Conservation (phyloP, 2,797 vertebrate species). For the Sorex maritimensis region DNA sequence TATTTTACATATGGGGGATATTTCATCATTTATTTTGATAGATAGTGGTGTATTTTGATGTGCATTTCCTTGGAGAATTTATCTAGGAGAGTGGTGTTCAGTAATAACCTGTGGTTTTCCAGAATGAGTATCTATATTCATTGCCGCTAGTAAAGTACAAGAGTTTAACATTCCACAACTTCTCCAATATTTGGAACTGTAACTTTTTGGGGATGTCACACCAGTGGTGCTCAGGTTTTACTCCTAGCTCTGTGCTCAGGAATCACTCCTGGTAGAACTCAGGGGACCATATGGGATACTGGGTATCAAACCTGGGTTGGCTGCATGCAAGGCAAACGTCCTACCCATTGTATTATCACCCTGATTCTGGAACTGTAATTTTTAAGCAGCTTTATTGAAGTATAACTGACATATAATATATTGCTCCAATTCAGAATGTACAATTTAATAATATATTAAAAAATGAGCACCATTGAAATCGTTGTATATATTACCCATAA, state of each 20-base stretch:
- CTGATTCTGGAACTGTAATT: not conserved
- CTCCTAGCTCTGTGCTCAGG: too few species aligned
- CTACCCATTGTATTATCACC: too few species aligned
- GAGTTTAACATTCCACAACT: not conserved
- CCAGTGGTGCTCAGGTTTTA: too few species aligned
- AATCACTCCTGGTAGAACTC: too few species aligned
- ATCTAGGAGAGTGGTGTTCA: not conserved
- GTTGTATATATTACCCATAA: not conserved
- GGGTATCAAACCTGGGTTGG: too few species aligned
- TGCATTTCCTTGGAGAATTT: not conserved
- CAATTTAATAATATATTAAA: not conserved
- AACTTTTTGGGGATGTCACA: not conserved
- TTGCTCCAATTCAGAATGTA: not conserved
- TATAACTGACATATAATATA: not conserved
- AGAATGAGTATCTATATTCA: conserved; percentile 23
- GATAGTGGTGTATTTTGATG: not conserved
- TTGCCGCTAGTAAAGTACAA: not conserved
- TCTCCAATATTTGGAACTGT: not conserved
- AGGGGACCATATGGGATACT: too few species aligned
- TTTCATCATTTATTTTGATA: conserved; percentile 19
- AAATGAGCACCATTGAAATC: not conserved
- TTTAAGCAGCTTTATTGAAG: conserved; percentile 5
- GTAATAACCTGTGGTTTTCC: conserved; percentile 3
- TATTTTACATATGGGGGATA: not conserved
- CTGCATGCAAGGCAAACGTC: too few species aligned